Evolutionary conservation across 1,140 invertebrate genomes (phyloP), one percentile per base, ranked within the genome.

Genomic region (Papilio helenus): DNA sequence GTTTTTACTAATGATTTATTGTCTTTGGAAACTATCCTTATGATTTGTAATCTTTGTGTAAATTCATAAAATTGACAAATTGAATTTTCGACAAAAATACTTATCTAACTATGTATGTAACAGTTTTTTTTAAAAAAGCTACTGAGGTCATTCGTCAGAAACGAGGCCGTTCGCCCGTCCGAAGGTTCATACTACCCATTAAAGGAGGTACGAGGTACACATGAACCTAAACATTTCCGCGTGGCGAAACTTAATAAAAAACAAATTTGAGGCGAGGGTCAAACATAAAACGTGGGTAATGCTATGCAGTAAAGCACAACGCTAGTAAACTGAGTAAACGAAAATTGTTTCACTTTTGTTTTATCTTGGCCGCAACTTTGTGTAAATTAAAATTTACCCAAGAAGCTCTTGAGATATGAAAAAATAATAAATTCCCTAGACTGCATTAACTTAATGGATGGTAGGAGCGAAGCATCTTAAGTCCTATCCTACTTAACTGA

Each of bases 201-300:
- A 68, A 44, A 44, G 26, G 4, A 34, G 61, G 61, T 34, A 68
- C 61, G 61, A 68, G 61, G 61, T 68, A 68, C 61, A 68, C 61
- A 68, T 68, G 61, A 68, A 68, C 61, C 61, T 26, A 68, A 68
- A 68, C 61, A 68, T 68, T 68, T 68, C 61, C 61, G 34, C 61
- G 61, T 68, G 61, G 61, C 26, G 26, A 68, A 68, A 68, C 61
- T 68, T 68, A 68, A 68, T 68, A 68, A 68, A 68, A 68, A 68
- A 68, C 61, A 68, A 68, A 68, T 68, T 68, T 68, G 61, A 68
- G 61, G 61, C 61, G 61, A 68, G 61, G 61, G 61, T 68, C 61
- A 68, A 68, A 68, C 61, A 26, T 68, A 68, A 68, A 68, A 68
- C 61, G 23, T 26, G 16, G 61, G 61, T 68, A 68, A 68, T 68